Evolutionary conservation across 2,888 invertebrate genomes (phyloP), one percentile per base, ranked within the genome.

Genomic region (Stenchaetothrips biformis): DNA sequence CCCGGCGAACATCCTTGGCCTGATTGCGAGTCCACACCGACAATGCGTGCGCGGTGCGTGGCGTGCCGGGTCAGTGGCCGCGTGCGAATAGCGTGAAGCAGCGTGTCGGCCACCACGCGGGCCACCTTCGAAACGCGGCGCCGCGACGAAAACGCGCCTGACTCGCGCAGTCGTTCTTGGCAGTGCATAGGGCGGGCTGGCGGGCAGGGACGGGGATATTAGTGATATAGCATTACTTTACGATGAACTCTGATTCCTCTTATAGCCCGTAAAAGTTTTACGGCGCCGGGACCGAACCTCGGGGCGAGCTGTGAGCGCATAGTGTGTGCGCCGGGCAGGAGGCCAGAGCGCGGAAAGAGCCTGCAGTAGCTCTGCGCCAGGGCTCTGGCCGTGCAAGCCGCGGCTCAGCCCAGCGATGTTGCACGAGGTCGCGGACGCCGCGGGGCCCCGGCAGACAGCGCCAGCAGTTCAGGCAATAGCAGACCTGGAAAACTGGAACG

Each of bases 211-310:
- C 37, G 59, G 21, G 67, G 67, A 74, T 74, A 74, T 74, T 74
- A 74, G 67, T 74, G 67, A 74, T 21, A 74, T 21, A 74, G 67
- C 25, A 74, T 74, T 74, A 74, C 67, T 74, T 74, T 74, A 74
- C 67, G 67, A 74, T 74, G 67, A 74, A 74, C 67, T 74, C 67
- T 74, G 67, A 74, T 74, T 74, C 67, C 21, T 25, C 21, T 74
- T 21, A 74, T 74, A 25, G 67, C 67, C 25, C 67, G 67, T 74
- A 74, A 74, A 74, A 74, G 21, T 74, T 74, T 74, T 74, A 74
- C 67, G n/a, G 25, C 67, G 25, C 67, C n/a, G n/a, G n/a, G n/a
- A n/a, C n/a, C 8, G 59, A 18, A 18, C 59, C 59, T 59, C 25
- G 67, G 37, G 37, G 37, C 37, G 37, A 37, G 37, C 37, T 37